A percentile compares a stretch with the other conserved stretches of the same genome.
phyloP scores from a whole-genome alignment of 30 jellyfish, hydroid and myxozoan species.

The Aurelia coerulea region DNA sequence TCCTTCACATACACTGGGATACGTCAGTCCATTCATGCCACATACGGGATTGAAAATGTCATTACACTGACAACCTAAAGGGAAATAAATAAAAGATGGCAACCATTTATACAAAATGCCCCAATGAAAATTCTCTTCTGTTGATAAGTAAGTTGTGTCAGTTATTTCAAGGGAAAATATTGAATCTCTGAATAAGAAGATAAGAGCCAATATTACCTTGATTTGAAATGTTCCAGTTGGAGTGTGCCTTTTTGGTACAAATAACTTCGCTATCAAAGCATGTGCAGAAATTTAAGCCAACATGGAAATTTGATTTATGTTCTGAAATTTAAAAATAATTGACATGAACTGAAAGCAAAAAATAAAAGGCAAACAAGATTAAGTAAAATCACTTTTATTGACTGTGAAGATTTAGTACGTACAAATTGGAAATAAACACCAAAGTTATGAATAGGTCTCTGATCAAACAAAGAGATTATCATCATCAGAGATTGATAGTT shows the following conservation, averaged over 20 bases:
- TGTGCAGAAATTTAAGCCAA: conserved; percentile 63
- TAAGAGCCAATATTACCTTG: not conserved
- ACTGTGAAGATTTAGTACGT: no score
- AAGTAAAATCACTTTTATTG: not conserved
- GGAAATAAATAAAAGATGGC: conserved; percentile 1
- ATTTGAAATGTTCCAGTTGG: not conserved
- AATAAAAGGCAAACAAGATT: not conserved
- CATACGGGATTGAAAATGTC: conserved; percentile 78
- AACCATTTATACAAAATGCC: not conserved
- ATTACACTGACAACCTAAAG: conserved; percentile 55
- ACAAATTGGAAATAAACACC: no score
- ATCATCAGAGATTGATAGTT: no score
- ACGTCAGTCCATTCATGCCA: conserved; percentile 87
- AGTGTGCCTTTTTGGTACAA: conserved; percentile 53
- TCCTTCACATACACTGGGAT: conserved; percentile 84
- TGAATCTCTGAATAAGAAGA: not conserved
- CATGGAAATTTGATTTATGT: conserved; percentile 27
- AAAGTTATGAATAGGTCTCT: no score
- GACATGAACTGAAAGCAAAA: not conserved
- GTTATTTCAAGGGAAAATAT: no score
- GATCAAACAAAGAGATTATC: no score
- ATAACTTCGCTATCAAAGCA: conserved; percentile 76
- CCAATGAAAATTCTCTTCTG: not conserved
- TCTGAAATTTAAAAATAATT: conserved; percentile 3
- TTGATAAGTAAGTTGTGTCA: no score